Evolutionary conservation across 2,113 vertebrate genomes (phyloP).

Genomic region (Helogale parvula): DNA sequence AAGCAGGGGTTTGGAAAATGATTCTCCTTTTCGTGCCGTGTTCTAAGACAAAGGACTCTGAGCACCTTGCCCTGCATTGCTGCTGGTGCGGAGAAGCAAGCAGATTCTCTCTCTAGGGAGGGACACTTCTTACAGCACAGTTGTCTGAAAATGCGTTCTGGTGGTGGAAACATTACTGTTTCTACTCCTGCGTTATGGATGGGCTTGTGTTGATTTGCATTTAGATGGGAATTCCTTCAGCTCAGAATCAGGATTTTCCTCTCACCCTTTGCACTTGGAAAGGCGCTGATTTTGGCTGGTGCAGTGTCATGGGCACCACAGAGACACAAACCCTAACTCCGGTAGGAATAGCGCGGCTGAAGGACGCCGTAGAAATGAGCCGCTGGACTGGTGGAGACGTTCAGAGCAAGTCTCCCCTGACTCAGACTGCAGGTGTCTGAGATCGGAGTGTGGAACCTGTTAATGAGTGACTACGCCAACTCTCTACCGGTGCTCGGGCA

Average conservation of each 20-base stretch:
- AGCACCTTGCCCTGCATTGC: no score
- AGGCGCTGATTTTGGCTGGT: slow-evolving; percentile 66
- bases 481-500: neutral
- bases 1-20: neutral
- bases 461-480: slow-evolving; percentile 33
- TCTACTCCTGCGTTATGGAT: slow-evolving; percentile 74
- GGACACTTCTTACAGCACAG: slow-evolving; percentile 32
- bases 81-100: neutral
- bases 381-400: slow-evolving; percentile 34
- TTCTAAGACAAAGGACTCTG: neutral
- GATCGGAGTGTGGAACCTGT: slow-evolving; percentile 4
- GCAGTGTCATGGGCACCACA: neutral
- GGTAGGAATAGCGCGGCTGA: neutral
- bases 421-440: neutral
- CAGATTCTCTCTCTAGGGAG: slow-evolving; percentile 19
- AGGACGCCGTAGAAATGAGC: neutral
- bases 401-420: slow-evolving; percentile 15
- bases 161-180: slow-evolving; percentile 80
- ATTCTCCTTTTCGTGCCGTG: neutral
- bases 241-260: slow-evolving; percentile 60
- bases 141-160: slow-evolving; percentile 22
- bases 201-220: slow-evolving; percentile 84
- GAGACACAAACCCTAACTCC: neutral
- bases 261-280: slow-evolving; percentile 61
- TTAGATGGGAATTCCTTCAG: slow-evolving; percentile 88